Base-by-base conservation (phyloP, 2,113 vertebrate species). In the Pachyramphus minor region DNA sequence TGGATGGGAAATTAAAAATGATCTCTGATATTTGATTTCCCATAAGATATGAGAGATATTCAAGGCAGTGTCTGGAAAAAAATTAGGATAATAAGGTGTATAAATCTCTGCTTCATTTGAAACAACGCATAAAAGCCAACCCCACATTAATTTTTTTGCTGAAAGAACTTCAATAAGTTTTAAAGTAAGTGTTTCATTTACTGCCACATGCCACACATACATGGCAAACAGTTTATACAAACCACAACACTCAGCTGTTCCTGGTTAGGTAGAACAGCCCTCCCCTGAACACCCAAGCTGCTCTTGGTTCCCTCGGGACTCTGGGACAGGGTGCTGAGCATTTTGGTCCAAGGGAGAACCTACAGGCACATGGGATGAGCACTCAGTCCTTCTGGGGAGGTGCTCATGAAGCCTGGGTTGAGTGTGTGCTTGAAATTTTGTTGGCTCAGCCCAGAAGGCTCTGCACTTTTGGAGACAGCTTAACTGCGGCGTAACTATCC, bases 151-250 rank as follows among this genome's bases (percentile, higher is more conserved):
- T 96, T 96, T 95, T 93, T 97, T 94, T 84, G 89, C 92, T 94
- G 96, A 96, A 95, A 94, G 92, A 96, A 97, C 93, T 97, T 97
- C 96, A 97, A 94, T 97, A 97, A 96, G 95, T 94, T 97, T 94
- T 91, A 93, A 96, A 97, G 96, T 97, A 97, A 94, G 96, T 97
- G 96, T 97, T 97, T 97, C 97, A 97, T 97, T 97, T 97, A 97
- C 95, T 97, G 96, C 97, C 96, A 97, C 97, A 97, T 93, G 96
- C 97, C 96, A 97, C 91, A 93, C 93, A 96, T 97, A 96, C 90
- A 96, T 97, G 96, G 94, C 96, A 97, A 95, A 95, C 87, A 96
- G 94, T 91, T 95, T 96, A 96, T 95, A 95, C 95, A 97, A 96
- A 97, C 96, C 95, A 96, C 94, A 97, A 95, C 90, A 94, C 91